A percentile compares a stretch with the other conserved stretches of the same genome.
Conservation (phyloP, 2,113 vertebrate genomes). For the Lathamus discolor region DNA sequence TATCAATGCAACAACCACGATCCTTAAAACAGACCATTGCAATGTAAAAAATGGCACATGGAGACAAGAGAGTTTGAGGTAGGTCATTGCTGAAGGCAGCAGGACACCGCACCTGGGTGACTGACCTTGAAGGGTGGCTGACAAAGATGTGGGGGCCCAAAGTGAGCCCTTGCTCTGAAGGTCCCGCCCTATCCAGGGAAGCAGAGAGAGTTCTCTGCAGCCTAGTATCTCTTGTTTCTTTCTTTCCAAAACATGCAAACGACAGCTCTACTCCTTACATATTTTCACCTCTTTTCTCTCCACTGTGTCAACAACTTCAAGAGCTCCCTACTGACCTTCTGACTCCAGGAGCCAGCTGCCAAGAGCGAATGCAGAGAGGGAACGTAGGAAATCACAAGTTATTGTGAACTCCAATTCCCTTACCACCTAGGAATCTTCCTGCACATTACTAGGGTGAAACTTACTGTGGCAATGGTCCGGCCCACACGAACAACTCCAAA, state of each 20-base stretch:
- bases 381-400: neutral
- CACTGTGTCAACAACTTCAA: neutral
- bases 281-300: neutral
- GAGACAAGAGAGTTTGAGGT: neutral
- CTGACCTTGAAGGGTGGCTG: neutral
- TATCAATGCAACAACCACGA: neutral
- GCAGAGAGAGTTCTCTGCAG: neutral
- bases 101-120: rapidly evolving
- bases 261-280: neutral
- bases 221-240: neutral
- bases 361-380: neutral
- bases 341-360: neutral
- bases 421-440: neutral
- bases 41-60: neutral
- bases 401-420: neutral
- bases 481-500: conserved; percentile 89
- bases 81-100: neutral
- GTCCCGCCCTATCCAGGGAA: neutral
- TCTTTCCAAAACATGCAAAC: neutral
- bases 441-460: conserved; percentile 22
- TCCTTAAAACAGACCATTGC: neutral
- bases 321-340: neutral
- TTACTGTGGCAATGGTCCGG: conserved; percentile 88
- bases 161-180: neutral
- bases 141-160: neutral